Evolutionary conservation across 2,888 invertebrate genomes (phyloP), one percentile per base, ranked within the genome.

Genomic region (Epirrita christyi): DNA sequence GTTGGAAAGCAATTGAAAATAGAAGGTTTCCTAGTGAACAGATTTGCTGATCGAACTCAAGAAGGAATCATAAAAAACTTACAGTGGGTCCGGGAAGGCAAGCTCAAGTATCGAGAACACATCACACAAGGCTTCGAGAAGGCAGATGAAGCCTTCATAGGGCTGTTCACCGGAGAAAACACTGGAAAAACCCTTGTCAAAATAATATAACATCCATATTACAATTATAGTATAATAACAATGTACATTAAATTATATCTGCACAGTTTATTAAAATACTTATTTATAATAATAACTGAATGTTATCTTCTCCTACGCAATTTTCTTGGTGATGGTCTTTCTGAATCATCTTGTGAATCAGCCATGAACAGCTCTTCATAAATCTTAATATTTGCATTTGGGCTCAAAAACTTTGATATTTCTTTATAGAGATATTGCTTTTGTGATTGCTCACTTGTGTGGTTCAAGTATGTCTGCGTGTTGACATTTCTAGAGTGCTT

Each of bases 171-270:
- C 44, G 95, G 96, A 11, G 92, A 92, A 32, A 95, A 95, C 75
- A 87, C 84, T 21, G 96, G 96, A 56, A 96, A 96, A 87, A 93
- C 94, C 52, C 81, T 96, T 59, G 93, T 96, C 3, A 93, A 93
- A 87, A 88, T 90, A 4, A 92, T 78, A 81, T 75, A 60, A 63
- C 21, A 32, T 6, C 15, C n/a, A 29, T 6, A 29, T 29, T 29
- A 5, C 2, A 29, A 8, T 29, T 29, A 29, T 29, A 1, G 1
- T 29, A 29, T 29, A 5, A 29, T 6, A 29, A 21, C 4, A 21
- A 21, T 3, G 4, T 32, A 38, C 28, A n/a, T 6, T 42, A 8
- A 21, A 48, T 6, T 36, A 50, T 11, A 38, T 28, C n/a, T 7
- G 29, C 9, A 28, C 13, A 27, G 15, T 14, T 5, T 6, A 15